Percentiles rank a stretch among this genome's conserved stretches.
Evolutionary conservation across 2,113 vertebrate species (phyloP).

Genomic region (Alectura lathami): DNA sequence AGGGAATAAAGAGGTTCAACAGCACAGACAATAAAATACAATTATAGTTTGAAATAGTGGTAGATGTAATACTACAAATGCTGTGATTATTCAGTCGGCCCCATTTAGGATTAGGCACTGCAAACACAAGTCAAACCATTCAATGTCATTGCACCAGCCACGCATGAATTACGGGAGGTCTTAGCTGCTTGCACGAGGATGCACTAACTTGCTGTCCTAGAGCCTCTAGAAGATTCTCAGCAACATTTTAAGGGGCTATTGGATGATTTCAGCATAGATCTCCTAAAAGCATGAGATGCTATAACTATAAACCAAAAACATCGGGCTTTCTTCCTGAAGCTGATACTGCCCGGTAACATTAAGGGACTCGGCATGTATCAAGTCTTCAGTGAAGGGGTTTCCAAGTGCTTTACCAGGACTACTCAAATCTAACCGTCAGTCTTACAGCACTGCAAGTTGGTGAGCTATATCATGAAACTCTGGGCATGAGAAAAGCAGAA

Average conservation of each 20-base stretch:
- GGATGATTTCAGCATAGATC: not conserved
- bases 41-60: conserved; percentile 28
- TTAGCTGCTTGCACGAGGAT: not conserved
- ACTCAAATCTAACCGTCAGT: not conserved
- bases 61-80: not conserved
- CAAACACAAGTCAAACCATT: not conserved
- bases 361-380: not conserved
- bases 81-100: not conserved
- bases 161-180: not conserved
- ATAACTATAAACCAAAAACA: not conserved
- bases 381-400: not conserved
- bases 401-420: not conserved
- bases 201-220: not conserved
- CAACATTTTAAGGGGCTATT: not conserved
- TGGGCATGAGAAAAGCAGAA: not conserved
- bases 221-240: not conserved
- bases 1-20: conserved; percentile 45
- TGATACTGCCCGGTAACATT: not conserved
- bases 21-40: conserved; percentile 42
- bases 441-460: not conserved
- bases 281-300: not conserved
- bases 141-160: not conserved
- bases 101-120: not conserved
- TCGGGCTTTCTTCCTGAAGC: not conserved
- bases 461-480: not conserved